phyloP scores from a whole-genome alignment of 2,888 invertebrate species.

The Maniola hyperantus region DNA sequence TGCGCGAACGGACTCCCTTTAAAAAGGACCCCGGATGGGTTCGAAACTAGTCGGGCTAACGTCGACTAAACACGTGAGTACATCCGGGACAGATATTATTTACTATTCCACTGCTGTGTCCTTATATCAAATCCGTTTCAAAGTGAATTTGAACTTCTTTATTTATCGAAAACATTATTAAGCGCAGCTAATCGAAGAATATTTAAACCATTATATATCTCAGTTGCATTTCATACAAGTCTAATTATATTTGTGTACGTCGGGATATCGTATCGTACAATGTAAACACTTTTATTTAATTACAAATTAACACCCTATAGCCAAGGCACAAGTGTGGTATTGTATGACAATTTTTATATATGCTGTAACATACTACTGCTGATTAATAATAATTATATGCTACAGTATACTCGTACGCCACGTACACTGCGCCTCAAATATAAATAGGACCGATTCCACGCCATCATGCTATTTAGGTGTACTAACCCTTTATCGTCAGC shows the following conservation, averaged over 20 bases:
- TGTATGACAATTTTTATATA: constrained; percentile 53
- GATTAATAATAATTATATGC: constrained; percentile 47
- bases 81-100: no score
- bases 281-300: constrained; percentile 49
- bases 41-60: no score
- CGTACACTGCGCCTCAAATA: constrained; percentile 8
- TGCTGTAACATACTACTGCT: constrained; percentile 47
- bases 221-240: constrained; percentile 9
- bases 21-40: no score
- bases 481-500: neutral
- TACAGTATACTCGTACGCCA: constrained; percentile 25
- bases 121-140: neutral
- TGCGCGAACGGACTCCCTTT: no score
- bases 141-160: neutral
- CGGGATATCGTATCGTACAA: constrained; percentile 36
- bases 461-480: neutral
- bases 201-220: neutral
- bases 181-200: neutral
- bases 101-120: neutral
- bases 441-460: neutral
- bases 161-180: neutral
- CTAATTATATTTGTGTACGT: constrained; percentile 28
- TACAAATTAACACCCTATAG: constrained; percentile 68
- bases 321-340: constrained; percentile 78
- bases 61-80: no score